phyloP scores from a whole-genome alignment of 2,888 invertebrate species.

The Mythimna impura region DNA sequence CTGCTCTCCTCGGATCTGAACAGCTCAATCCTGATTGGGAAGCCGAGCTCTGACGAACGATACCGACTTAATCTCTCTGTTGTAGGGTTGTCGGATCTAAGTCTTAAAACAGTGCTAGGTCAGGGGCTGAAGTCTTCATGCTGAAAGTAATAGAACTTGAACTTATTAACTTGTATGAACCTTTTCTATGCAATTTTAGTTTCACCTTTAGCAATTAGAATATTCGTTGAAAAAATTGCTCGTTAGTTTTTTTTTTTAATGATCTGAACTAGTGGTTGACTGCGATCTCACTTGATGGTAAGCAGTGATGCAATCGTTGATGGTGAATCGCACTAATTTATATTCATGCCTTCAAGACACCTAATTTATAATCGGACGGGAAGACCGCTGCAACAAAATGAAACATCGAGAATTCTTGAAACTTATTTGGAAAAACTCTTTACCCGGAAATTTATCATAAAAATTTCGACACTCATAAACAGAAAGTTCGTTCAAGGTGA shows the following conservation, averaged over 20 bases:
- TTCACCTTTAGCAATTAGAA: not conserved
- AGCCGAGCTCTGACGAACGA: conserved; percentile 26
- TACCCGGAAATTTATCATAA: not conserved
- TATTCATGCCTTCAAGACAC: too few relatives aligned
- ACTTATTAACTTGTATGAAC: too few relatives aligned
- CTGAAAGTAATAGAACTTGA: not conserved
- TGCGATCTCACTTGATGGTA: too few relatives aligned
- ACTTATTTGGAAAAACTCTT: not conserved
- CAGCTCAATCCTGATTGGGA: conserved; percentile 32
- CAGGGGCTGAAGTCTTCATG: not conserved
- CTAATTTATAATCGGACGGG: too few relatives aligned
- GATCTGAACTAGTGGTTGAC: too few relatives aligned
- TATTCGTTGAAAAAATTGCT: not conserved
- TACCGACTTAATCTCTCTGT: conserved; percentile 31
- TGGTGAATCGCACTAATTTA: too few relatives aligned
- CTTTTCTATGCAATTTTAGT: not conserved
- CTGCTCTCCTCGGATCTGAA: conserved; percentile 32
- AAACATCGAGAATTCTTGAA: not conserved
- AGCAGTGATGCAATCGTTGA: too few relatives aligned
- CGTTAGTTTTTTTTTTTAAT: not conserved
- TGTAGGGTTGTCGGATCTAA: conserved; percentile 7
- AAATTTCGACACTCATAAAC: conserved; percentile 10
- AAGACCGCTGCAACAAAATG: not conserved
- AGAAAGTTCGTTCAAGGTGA: conserved; percentile 22
- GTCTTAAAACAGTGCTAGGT: not conserved